Evolutionary conservation across 2,797 vertebrate genomes (phyloP).

Genomic region (Alosa sapidissima): DNA sequence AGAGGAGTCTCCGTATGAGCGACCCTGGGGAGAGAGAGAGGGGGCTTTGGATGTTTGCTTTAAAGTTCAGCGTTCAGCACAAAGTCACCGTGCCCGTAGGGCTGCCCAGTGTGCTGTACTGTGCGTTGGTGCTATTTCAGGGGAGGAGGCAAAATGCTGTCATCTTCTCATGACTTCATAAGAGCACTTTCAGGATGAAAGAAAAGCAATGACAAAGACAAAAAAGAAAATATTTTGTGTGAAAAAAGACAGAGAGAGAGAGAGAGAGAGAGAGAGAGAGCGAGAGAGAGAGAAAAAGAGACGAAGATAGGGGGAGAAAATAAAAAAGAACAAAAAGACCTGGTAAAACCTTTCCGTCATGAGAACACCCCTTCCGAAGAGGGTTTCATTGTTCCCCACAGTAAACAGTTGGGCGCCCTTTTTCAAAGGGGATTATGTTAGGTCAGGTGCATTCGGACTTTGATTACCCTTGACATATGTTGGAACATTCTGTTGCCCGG

Average conservation of each 20-base stretch:
- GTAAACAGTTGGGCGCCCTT: slow-evolving; percentile 80
- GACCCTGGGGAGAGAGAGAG: neutral
- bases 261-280: no score
- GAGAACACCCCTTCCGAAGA: slow-evolving; percentile 63
- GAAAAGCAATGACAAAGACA: neutral
- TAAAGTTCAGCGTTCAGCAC: slow-evolving; percentile 57
- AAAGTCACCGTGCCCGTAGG: slow-evolving; percentile 53
- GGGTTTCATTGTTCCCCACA: slow-evolving; percentile 71
- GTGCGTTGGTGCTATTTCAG: neutral
- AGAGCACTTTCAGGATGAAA: slow-evolving; percentile 51
- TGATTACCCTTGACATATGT: slow-evolving; percentile 86
- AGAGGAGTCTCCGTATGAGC: slow-evolving; percentile 19
- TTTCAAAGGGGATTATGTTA: slow-evolving; percentile 83
- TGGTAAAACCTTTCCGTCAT: slow-evolving; percentile 69
- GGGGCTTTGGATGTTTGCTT: slow-evolving; percentile 29
- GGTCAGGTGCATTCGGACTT: slow-evolving; percentile 81
- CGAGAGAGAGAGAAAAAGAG: no score
- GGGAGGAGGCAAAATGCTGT: slow-evolving; percentile 39
- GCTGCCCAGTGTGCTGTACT: slow-evolving; percentile 28
- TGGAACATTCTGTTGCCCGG: slow-evolving; percentile 80
- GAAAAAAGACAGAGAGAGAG: neutral
- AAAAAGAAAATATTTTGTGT: neutral
- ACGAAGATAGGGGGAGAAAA: neutral
- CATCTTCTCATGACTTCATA: slow-evolving; percentile 57
- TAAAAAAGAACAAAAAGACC: slow-evolving; percentile 55